These are phyloP conservation scores for Zelostemma sp. DNA, from an alignment of 1,140 invertebrate genomes.

Conservation along the genomic window DNA sequence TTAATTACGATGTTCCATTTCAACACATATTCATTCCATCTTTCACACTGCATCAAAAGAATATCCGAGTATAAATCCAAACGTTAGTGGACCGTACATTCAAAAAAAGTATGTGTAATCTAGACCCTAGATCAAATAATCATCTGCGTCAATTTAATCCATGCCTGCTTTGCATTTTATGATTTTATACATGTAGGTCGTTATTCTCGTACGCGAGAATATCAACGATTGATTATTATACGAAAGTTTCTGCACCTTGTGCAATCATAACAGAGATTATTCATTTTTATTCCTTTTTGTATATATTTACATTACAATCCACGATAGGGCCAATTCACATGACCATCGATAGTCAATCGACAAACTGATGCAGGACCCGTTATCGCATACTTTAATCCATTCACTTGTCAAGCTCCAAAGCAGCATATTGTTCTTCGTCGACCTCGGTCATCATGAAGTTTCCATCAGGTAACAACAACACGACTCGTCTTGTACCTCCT, in stretches of 20 bases:
- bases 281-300: constrained; percentile 40
- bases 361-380: constrained; percentile 21
- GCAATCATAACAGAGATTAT: constrained; percentile 1
- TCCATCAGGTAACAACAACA: constrained; percentile 83
- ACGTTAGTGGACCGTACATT: constrained; percentile 54
- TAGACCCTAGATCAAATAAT: constrained; percentile 42
- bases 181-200: constrained; percentile 45
- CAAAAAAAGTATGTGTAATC: constrained; percentile 50
- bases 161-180: constrained; percentile 38
- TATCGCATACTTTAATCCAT: constrained; percentile 13
- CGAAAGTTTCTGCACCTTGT: constrained; percentile 21
- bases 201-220: constrained; percentile 26
- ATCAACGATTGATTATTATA: constrained; percentile 24
- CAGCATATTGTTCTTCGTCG: constrained; percentile 84
- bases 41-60: constrained; percentile 48
- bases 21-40: constrained; percentile 44
- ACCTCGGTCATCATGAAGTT: constrained; percentile 88
- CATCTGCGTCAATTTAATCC: constrained; percentile 24
- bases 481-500: constrained; percentile 85
- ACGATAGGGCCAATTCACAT: constrained; percentile 30
- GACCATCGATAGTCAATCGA: constrained; percentile 6
- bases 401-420: constrained; percentile 77
- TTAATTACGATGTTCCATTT: constrained; percentile 44
- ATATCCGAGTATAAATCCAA: constrained; percentile 54
- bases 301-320: constrained; percentile 66